A percentile compares a stretch with the other conserved stretches of the same genome.
Evolutionary conservation across 2,888 invertebrate genomes (phyloP).

Genomic region (Thereva nobilitata): DNA sequence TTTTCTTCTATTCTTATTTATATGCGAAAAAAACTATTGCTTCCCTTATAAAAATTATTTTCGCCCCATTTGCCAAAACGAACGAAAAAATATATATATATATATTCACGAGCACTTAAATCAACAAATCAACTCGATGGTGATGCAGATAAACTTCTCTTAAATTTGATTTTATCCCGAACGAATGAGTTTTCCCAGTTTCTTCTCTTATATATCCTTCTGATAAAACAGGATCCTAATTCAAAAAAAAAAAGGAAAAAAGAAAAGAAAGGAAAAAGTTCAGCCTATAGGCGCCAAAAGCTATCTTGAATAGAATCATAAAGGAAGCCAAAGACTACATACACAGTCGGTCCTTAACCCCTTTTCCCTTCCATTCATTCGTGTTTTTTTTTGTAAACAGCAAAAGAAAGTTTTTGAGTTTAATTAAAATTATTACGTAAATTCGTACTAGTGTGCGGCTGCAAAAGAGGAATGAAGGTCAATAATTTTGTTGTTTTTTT

Average conservation of each 20-base stretch:
- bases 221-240: slow-evolving; percentile 23
- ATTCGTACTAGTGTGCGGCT: too few species aligned
- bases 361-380: neutral
- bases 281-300: slow-evolving; percentile 32
- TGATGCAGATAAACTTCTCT: slow-evolving; percentile 24
- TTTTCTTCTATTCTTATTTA: too few species aligned
- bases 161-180: slow-evolving; percentile 26
- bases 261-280: neutral
- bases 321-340: too few species aligned
- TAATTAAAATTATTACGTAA: too few species aligned
- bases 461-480: too few species aligned
- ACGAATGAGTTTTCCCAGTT: slow-evolving; percentile 13
- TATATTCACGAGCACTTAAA: neutral
- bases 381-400: too few species aligned
- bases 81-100: too few species aligned
- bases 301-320: slow-evolving; percentile 20
- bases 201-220: slow-evolving; percentile 17
- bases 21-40: too few species aligned
- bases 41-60: too few species aligned
- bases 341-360: slow-evolving; percentile 2
- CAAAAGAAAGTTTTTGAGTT: too few species aligned
- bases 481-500: too few species aligned
- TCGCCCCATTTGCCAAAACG: too few species aligned
- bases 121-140: neutral
- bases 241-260: neutral